phyloP scores from a whole-genome alignment of 2,888 invertebrate species.

The Erpobdella octoculata region DNA sequence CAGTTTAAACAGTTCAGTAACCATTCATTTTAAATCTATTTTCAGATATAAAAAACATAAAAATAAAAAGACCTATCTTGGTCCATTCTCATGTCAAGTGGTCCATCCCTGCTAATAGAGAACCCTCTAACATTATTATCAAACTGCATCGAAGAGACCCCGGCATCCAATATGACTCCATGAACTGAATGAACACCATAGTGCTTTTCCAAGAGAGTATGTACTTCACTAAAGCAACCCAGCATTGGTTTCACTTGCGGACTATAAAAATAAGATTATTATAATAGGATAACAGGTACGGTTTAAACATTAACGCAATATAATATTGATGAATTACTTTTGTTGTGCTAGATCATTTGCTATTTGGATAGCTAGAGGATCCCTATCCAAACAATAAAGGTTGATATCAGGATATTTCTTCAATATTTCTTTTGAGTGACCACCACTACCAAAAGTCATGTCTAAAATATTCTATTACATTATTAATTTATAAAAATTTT shows the following conservation, averaged over 20 bases:
- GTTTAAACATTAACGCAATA: not conserved
- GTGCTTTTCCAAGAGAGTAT: constrained; percentile 59
- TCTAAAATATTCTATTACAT: constrained; percentile 62
- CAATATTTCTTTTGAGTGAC: constrained; percentile 71
- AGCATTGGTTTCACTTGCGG: constrained; percentile 64
- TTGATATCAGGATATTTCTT: constrained; percentile 61
- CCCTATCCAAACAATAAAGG: constrained; percentile 77
- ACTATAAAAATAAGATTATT: constrained; percentile 33
- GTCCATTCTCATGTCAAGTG: constrained; percentile 93
- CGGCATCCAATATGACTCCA: constrained; percentile 82
- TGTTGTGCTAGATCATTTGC: constrained; percentile 58
- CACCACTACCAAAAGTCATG: constrained; percentile 93
- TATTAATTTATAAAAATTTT: not conserved
- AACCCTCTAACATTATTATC: constrained; percentile 76
- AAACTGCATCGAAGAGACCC: constrained; percentile 91
- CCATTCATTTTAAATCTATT: not conserved
- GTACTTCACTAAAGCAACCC: constrained; percentile 80
- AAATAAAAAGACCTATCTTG: constrained; percentile 56
- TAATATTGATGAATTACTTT: too few species aligned
- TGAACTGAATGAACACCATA: constrained; percentile 65
- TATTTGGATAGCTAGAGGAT: constrained; percentile 68
- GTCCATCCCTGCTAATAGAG: constrained; percentile 67
- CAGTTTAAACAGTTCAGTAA: not conserved
- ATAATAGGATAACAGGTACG: not conserved
- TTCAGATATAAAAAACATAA: not conserved